These are phyloP conservation scores for Denticeps clupeoides DNA, from an alignment of 2,797 vertebrate species.

Conservation along the genomic window DNA sequence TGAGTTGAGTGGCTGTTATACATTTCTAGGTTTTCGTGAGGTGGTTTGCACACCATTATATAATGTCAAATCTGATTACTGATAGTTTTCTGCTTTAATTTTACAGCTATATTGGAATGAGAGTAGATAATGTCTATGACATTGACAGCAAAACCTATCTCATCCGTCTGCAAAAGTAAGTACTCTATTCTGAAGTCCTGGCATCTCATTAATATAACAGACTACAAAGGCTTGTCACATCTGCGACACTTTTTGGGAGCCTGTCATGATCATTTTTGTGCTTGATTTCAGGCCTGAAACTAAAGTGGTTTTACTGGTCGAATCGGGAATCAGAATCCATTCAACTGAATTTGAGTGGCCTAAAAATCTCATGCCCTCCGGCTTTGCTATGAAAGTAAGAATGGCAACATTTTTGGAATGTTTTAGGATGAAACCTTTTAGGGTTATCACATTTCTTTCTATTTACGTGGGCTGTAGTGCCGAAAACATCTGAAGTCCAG, in stretches of 20 bases:
- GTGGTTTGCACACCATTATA: background rate
- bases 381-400: conserved; percentile 96
- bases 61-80: background rate
- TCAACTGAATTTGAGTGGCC: conserved; percentile 96
- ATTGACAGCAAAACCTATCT: conserved; percentile 97
- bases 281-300: conserved; percentile 68
- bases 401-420: background rate
- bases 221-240: too few relatives aligned
- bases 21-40: too few relatives aligned
- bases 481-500: conserved; percentile 85
- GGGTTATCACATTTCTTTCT: background rate
- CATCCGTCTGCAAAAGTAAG: conserved; percentile 95
- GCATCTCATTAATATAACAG: too few relatives aligned
- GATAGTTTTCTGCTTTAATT: conserved; percentile 10
- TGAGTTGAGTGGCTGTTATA: too few relatives aligned
- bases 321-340: conserved; percentile 89
- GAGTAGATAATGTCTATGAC: conserved; percentile 94
- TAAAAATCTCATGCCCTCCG: conserved; percentile 92
- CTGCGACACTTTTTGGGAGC: background rate
- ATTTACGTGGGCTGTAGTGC: conserved; percentile 57
- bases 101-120: conserved; percentile 84
- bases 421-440: background rate
- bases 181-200: too few relatives aligned
- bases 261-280: background rate
- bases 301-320: conserved; percentile 83